A percentile compares a stretch with the other conserved stretches of the same genome.
phyloP scores from a whole-genome alignment of 2,113 vertebrate species.

The Craseonycteris thonglongyai region DNA sequence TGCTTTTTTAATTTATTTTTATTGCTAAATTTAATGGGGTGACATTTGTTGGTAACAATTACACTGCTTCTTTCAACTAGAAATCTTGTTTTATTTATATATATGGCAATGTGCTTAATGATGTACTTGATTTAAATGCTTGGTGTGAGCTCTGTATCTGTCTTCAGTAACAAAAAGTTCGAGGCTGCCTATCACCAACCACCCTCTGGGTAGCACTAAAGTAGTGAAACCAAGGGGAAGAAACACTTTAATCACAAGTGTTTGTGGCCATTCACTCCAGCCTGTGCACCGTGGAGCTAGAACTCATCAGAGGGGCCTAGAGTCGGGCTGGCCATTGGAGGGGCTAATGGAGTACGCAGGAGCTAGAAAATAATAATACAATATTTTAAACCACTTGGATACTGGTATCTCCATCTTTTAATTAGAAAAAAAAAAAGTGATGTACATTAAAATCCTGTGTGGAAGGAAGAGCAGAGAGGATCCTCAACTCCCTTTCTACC shows the following conservation, averaged over 20 bases:
- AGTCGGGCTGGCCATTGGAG: not conserved
- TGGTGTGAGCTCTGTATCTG: not conserved
- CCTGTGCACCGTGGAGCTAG: too few relatives aligned
- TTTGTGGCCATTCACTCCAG: not conserved
- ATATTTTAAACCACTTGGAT: not conserved
- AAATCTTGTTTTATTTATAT: too few relatives aligned
- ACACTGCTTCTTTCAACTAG: not conserved
- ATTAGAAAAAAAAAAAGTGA: not conserved
- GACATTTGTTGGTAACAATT: too few relatives aligned
- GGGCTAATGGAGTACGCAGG: not conserved
- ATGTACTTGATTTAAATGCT: not conserved
- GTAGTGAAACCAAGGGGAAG: not conserved
- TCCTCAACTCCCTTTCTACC: not conserved
- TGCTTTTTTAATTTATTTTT: too few relatives aligned
- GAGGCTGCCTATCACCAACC: not conserved
- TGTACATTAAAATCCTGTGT: too few relatives aligned
- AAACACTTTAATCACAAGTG: accelerated
- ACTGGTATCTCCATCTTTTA: not conserved
- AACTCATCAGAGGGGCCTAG: not conserved
- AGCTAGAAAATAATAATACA: not conserved
- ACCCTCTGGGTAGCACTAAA: not conserved
- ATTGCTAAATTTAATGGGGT: too few relatives aligned
- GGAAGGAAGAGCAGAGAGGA: not conserved
- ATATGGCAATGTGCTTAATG: not conserved
- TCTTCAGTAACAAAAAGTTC: not conserved